Conservation (phyloP, 2,113 vertebrate species). For the Peromyscus maniculatus region DNA sequence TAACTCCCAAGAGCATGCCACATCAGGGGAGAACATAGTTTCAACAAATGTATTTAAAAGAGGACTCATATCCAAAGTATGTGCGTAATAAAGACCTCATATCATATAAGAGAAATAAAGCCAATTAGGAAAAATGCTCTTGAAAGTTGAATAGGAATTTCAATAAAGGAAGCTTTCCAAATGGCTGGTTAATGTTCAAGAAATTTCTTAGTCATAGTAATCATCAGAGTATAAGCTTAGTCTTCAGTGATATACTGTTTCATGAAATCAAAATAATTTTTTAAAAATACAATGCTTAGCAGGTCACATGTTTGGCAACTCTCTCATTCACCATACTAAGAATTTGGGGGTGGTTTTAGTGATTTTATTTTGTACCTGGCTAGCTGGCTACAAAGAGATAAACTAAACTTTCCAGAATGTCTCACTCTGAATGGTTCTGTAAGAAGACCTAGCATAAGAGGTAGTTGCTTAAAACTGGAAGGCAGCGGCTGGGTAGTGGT, state of each 20-base stretch:
- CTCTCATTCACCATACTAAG: background rate
- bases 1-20: background rate
- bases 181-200: background rate
- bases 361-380: background rate
- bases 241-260: background rate
- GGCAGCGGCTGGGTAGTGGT: no score
- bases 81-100: background rate
- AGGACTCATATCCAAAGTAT: background rate
- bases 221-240: background rate
- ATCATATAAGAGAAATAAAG: background rate
- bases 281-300: background rate
- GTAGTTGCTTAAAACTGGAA: background rate
- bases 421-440: background rate
- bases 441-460: background rate
- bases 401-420: background rate
- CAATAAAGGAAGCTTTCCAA: background rate
- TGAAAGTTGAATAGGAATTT: background rate
- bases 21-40: background rate
- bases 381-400: background rate
- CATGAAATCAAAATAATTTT: background rate
- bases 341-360: background rate
- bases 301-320: background rate
- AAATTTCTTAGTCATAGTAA: background rate
- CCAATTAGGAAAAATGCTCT: conserved; percentile 9
- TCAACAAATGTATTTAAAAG: background rate